Conservation (phyloP, 2,797 vertebrate genomes). For the Sylvia borin region DNA sequence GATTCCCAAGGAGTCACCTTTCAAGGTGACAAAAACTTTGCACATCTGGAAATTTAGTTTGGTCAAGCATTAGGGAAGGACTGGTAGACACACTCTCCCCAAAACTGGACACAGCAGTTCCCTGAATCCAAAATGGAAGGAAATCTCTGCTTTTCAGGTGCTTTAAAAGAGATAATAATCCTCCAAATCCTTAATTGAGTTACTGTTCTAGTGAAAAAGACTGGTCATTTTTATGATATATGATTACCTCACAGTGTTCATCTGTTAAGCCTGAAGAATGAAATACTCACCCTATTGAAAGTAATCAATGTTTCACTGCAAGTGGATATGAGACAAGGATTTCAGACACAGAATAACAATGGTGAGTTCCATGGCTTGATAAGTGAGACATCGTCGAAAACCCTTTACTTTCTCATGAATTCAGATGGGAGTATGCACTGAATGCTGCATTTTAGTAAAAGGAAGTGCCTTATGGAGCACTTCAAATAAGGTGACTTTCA, state of each 20-base stretch:
- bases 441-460: neutral
- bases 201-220: neutral
- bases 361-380: neutral
- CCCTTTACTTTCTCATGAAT: neutral
- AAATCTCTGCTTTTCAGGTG: neutral
- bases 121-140: neutral
- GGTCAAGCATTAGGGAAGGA: neutral
- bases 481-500: neutral
- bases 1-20: neutral
- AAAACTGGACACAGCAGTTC: neutral
- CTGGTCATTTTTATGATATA: neutral
- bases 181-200: neutral
- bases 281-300: neutral
- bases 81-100: neutral
- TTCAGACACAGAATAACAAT: neutral
- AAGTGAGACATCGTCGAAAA: neutral
- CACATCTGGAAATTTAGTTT: neutral
- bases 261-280: neutral
- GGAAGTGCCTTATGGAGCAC: neutral
- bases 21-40: neutral
- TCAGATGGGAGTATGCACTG: neutral
- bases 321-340: neutral
- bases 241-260: neutral
- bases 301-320: neutral
- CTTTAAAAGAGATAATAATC: neutral